A percentile compares a stretch with the other conserved stretches of the same genome.
phyloP scores from a whole-genome alignment of 2,113 vertebrate species.

The Serilophus lunatus region DNA sequence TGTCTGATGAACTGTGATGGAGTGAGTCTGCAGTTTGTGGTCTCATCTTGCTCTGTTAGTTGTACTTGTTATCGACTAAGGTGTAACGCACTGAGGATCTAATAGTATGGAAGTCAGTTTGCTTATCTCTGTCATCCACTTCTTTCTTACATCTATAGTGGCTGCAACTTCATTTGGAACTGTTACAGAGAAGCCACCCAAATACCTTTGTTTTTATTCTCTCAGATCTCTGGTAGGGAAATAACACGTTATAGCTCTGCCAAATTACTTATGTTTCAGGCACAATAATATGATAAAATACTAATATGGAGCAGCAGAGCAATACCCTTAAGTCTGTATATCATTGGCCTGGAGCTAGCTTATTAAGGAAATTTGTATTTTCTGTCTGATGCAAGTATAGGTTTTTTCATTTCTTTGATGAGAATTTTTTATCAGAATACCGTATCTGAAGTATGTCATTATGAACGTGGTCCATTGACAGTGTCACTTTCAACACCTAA shows the following conservation, averaged over 20 bases:
- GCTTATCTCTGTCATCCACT: neutral
- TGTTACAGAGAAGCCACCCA: neutral
- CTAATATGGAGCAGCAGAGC: neutral
- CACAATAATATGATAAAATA: neutral
- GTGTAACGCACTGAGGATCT: neutral
- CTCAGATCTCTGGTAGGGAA: neutral
- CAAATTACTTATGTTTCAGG: neutral
- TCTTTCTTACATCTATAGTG: neutral
- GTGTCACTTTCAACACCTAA: neutral
- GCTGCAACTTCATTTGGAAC: neutral
- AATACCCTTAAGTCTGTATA: neutral
- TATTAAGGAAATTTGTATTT: neutral
- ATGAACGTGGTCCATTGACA: neutral
- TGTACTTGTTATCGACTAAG: neutral
- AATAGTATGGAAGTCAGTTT: neutral
- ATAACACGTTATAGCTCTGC: neutral
- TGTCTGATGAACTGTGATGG: neutral
- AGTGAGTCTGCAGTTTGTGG: accelerated
- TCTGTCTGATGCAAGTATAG: neutral
- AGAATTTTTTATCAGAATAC: neutral
- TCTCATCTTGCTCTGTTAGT: neutral
- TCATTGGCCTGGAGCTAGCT: neutral
- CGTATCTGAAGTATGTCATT: neutral
- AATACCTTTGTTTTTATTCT: neutral
- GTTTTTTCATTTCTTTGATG: neutral